phyloP scores from a whole-genome alignment of 1,140 invertebrate species.

The Drosophila pandora region DNA sequence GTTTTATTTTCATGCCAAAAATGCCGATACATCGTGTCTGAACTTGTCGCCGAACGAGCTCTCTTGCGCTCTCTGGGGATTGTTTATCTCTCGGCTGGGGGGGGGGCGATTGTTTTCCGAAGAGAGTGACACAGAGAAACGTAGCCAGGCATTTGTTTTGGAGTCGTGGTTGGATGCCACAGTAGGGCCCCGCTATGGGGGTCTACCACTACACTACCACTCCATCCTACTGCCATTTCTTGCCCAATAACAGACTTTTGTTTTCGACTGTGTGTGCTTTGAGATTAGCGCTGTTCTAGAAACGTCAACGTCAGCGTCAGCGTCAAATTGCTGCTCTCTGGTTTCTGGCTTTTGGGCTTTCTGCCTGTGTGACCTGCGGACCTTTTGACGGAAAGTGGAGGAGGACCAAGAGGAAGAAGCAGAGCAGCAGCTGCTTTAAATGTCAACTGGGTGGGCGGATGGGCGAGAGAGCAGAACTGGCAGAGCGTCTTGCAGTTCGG shows the following conservation, averaged over 20 bases:
- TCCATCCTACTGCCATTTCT: neutral
- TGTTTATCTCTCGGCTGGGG: conserved; percentile 39
- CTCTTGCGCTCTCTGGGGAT: conserved; percentile 3
- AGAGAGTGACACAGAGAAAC: conserved; percentile 11
- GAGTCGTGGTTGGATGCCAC: conserved; percentile 17
- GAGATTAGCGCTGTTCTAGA: conserved; percentile 61
- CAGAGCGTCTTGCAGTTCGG: conserved; percentile 1
- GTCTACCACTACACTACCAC: too few species aligned
- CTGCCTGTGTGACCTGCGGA: conserved; percentile 60
- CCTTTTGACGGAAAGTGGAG: conserved; percentile 41
- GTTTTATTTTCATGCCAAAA: conserved; percentile 26
- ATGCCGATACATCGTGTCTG: conserved; percentile 46
- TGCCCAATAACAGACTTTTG: neutral
- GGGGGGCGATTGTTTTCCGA: conserved; percentile 27
- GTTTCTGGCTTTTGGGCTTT: conserved; percentile 19
- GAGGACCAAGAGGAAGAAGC: neutral
- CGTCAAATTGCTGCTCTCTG: conserved; percentile 11
- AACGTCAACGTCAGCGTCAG: conserved; percentile 49
- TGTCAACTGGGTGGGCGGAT: conserved; percentile 28
- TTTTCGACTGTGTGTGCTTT: conserved; percentile 3
- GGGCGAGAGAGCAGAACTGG: conserved; percentile 6
- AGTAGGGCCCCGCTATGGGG: neutral
- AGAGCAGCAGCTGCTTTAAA: conserved; percentile 31
- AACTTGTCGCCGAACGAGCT: neutral
- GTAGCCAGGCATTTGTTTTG: conserved; percentile 9